Evolutionary conservation across 2,888 invertebrate species (phyloP).

Genomic region (Poecilus cupreus): DNA sequence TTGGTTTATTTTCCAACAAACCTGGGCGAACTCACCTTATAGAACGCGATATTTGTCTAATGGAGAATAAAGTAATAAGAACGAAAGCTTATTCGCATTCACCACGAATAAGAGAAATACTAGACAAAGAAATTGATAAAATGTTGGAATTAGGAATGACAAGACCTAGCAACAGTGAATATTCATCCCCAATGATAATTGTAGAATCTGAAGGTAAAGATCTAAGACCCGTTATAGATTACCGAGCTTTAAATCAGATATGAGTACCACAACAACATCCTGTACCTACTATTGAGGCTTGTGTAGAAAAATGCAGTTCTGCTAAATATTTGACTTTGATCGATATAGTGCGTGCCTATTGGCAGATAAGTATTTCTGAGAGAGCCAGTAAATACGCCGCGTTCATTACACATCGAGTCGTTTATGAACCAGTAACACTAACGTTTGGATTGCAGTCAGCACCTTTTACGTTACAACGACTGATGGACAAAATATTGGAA

Average conservation of each 20-base stretch:
- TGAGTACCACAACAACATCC: constrained; percentile 16
- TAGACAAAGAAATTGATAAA: constrained; percentile 38
- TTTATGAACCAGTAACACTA: constrained; percentile 14
- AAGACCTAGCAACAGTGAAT: constrained; percentile 25
- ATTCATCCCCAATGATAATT: constrained; percentile 34
- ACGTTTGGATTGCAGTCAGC: constrained; percentile 19
- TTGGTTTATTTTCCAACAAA: constrained; percentile 1
- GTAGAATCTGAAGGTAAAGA: constrained; percentile 21
- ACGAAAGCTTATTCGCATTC: constrained; percentile 23
- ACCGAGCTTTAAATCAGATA: background rate
- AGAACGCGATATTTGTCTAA: constrained; percentile 10
- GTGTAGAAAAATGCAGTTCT: background rate
- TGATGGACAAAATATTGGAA: constrained; percentile 2
- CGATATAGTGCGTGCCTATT: constrained; percentile 9
- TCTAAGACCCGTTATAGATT: background rate
- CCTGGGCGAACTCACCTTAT: background rate
- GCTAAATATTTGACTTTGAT: constrained; percentile 12
- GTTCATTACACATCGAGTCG: background rate
- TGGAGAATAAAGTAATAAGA: constrained; percentile 3
- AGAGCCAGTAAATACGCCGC: constrained; percentile 5
- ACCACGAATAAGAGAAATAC: background rate
- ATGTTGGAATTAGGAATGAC: constrained; percentile 32
- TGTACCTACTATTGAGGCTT: constrained; percentile 8
- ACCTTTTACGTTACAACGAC: background rate
- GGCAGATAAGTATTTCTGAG: constrained; percentile 8